A percentile compares a stretch with the other conserved stretches of the same genome.
These are phyloP conservation scores for Cistogaster globosa DNA, from an alignment of 2,888 invertebrate species.

Conservation along the genomic window DNA sequence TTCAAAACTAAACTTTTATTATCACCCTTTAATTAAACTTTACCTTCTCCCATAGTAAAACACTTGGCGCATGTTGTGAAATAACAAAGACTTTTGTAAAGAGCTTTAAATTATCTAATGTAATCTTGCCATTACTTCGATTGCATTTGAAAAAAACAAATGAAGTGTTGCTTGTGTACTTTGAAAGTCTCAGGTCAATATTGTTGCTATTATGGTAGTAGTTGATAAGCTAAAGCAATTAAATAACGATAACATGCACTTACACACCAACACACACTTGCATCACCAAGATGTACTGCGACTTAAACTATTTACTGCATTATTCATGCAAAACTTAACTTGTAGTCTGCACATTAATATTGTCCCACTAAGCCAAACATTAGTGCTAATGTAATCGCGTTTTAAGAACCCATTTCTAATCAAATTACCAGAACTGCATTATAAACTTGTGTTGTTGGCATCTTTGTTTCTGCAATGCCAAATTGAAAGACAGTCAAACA, in stretches of 20 bases:
- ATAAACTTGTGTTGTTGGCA: constrained; percentile 45
- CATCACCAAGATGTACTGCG: constrained; percentile 11
- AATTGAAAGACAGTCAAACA: background rate
- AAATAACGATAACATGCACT: constrained; percentile 50
- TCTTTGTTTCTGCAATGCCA: background rate
- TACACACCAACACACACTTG: background rate
- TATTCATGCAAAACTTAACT: constrained; percentile 15
- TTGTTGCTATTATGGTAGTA: constrained; percentile 44
- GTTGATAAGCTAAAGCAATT: constrained; percentile 65
- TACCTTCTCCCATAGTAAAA: too few species aligned
- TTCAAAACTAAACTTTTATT: too few species aligned
- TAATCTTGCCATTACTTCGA: background rate
- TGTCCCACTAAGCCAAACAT: constrained; percentile 60
- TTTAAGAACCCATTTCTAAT: constrained; percentile 68
- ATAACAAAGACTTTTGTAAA: too few species aligned
- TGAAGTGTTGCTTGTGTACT: background rate
- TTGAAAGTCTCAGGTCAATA: constrained; percentile 41
- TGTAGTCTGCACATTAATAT: constrained; percentile 21
- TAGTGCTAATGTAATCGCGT: constrained; percentile 68
- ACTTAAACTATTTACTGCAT: constrained; percentile 21
- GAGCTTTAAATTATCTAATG: too few species aligned
- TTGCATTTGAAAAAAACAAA: background rate
- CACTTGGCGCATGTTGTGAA: too few species aligned
- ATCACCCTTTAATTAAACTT: too few species aligned
- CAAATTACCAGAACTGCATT: constrained; percentile 53